phyloP scores from a whole-genome alignment of 2,888 invertebrate species.

The Acleris sparsana region DNA sequence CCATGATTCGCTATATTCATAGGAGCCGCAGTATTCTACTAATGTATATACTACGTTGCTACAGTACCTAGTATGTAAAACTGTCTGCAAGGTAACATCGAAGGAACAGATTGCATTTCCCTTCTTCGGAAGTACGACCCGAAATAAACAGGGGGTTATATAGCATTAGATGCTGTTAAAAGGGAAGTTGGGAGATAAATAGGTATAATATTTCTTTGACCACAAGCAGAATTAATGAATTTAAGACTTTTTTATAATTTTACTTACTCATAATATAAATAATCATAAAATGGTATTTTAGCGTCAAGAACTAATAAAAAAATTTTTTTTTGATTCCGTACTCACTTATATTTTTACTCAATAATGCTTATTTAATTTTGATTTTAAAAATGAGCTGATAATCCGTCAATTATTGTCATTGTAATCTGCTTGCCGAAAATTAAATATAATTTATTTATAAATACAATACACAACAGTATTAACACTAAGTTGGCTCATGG shows the following conservation, averaged over 20 bases:
- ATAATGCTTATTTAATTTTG: too few species aligned
- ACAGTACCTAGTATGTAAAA: not conserved
- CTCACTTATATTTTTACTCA: too few species aligned
- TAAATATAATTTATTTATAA: not conserved
- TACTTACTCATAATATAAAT: not conserved
- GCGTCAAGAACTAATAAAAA: too few species aligned
- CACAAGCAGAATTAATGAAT: not conserved
- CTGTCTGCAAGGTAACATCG: constrained; percentile 21
- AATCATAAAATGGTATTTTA: too few species aligned
- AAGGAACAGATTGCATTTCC: constrained; percentile 22
- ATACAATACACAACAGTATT: not conserved
- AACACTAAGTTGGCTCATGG: not conserved
- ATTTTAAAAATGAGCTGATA: too few species aligned
- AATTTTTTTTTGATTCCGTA: too few species aligned
- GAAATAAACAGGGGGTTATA: constrained; percentile 15
- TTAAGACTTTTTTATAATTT: not conserved
- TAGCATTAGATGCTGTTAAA: constrained; percentile 19
- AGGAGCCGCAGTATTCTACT: too few species aligned
- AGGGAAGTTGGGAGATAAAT: not conserved
- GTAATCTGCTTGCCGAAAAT: not conserved
- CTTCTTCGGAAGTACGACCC: constrained; percentile 13
- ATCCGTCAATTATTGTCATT: too few species aligned
- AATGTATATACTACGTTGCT: too few species aligned
- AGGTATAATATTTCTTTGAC: not conserved
- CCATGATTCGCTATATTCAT: not conserved